A percentile compares a stretch with the other conserved stretches of the same genome.
These are phyloP conservation scores for Hydrozoanthus gracilis DNA, from an alignment of 92 coral and sea anemone genomes.

Conservation along the genomic window DNA sequence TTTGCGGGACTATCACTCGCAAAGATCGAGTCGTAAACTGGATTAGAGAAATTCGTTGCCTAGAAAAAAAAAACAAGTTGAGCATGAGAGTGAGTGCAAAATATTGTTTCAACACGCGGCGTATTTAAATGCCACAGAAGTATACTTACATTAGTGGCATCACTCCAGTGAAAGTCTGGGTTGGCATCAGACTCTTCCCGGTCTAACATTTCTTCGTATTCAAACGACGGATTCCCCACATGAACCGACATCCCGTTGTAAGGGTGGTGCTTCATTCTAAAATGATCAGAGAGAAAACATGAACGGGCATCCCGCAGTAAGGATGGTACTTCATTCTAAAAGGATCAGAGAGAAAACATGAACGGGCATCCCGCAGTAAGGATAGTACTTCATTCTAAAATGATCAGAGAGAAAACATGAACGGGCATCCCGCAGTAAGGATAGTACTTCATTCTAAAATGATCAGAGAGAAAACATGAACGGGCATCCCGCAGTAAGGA, in stretches of 20 bases:
- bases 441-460: slow-evolving; percentile 67
- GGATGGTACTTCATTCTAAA: slow-evolving; percentile 70
- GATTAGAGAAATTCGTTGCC: slow-evolving; percentile 93
- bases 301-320: slow-evolving; percentile 76
- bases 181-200: slow-evolving; percentile 64
- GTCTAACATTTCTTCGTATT: slow-evolving; percentile 93
- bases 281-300: slow-evolving; percentile 14
- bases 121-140: neutral
- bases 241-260: slow-evolving; percentile 79
- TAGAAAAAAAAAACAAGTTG: slow-evolving; percentile 29
- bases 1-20: slow-evolving; percentile 64
- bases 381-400: slow-evolving; percentile 68
- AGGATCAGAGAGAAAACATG: slow-evolving; percentile 31
- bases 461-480: neutral
- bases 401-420: slow-evolving; percentile 31
- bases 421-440: slow-evolving; percentile 77
- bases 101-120: neutral
- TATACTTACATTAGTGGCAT: slow-evolving; percentile 60
- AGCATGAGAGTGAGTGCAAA: too few species aligned
- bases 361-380: slow-evolving; percentile 76
- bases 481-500: neutral
- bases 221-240: slow-evolving; percentile 89
- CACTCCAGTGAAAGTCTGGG: slow-evolving; percentile 62
- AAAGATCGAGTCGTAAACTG: slow-evolving; percentile 92
- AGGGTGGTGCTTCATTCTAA: slow-evolving; percentile 72